phyloP scores from a whole-genome alignment of 2,888 invertebrate genomes.

The Macaria liturata region DNA sequence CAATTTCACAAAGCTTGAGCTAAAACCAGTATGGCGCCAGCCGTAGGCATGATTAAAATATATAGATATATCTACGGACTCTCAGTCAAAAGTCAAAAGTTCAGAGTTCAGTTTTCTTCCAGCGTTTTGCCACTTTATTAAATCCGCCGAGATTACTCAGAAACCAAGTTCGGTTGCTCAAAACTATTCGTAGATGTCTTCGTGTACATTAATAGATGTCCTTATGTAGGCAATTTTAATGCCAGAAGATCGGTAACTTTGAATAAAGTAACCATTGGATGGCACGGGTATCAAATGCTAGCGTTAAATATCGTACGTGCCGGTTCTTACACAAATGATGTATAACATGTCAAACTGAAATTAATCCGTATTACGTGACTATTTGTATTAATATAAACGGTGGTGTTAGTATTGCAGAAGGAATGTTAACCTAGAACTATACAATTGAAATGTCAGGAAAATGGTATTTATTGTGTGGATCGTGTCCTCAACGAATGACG shows the following conservation, averaged over 20 bases:
- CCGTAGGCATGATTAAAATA: too few relatives aligned
- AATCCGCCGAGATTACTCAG: slow-evolving; percentile 8
- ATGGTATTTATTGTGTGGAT: slow-evolving; percentile 16
- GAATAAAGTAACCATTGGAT: slow-evolving; percentile 49
- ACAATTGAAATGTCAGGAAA: slow-evolving; percentile 21
- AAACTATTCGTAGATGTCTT: slow-evolving; percentile 33
- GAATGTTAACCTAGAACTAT: slow-evolving; percentile 22
- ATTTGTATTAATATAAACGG: slow-evolving; percentile 9
- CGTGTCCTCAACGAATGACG: slow-evolving; percentile 14
- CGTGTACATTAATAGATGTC: slow-evolving; percentile 21
- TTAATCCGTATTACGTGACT: too few relatives aligned
- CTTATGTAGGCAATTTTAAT: slow-evolving; percentile 57
- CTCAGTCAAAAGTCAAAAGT: slow-evolving; percentile 54
- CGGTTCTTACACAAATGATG: slow-evolving; percentile 2
- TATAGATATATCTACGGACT: background rate
- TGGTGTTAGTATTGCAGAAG: slow-evolving; percentile 17
- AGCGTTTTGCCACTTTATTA: slow-evolving; percentile 29
- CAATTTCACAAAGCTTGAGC: too few relatives aligned
- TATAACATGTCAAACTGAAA: background rate
- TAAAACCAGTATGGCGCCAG: too few relatives aligned
- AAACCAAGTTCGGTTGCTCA: slow-evolving; percentile 19
- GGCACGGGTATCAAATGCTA: slow-evolving; percentile 56
- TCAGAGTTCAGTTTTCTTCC: slow-evolving; percentile 46
- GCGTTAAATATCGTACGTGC: slow-evolving; percentile 54
- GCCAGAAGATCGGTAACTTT: slow-evolving; percentile 54